Conservation (phyloP, 2,113 vertebrate species). For the Heptranchias perlo region DNA sequence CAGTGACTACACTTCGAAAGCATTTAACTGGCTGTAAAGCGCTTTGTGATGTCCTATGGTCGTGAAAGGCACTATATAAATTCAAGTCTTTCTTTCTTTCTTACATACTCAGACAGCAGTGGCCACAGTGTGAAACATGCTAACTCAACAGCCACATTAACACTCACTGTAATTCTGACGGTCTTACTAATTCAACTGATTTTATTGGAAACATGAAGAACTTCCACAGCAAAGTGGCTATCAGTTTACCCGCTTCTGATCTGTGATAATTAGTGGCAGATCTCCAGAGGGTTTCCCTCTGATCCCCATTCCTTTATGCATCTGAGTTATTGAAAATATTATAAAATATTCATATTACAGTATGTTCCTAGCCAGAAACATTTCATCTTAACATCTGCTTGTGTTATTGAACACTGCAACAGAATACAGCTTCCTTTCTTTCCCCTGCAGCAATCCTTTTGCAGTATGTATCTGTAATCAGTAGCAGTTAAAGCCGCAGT, state of each 20-base stretch:
- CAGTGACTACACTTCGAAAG: background rate
- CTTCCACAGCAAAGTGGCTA: slow-evolving; percentile 5
- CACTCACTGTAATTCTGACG: background rate
- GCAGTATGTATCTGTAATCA: background rate
- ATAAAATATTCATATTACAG: slow-evolving; percentile 33
- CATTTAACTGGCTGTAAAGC: background rate
- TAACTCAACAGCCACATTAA: background rate
- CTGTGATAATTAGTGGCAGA: slow-evolving; percentile 24
- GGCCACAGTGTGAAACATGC: background rate
- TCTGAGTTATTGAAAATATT: background rate
- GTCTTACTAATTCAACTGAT: background rate
- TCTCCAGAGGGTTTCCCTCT: slow-evolving; percentile 27
- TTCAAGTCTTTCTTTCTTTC: background rate
- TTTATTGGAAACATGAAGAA: background rate
- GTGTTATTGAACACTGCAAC: background rate
- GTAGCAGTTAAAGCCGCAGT: background rate
- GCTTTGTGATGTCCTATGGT: background rate
- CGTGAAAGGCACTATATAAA: background rate
- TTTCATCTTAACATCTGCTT: slow-evolving; percentile 21
- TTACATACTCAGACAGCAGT: background rate
- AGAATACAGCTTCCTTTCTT: slow-evolving; percentile 4
- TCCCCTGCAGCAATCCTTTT: slow-evolving; percentile 16
- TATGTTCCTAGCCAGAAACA: slow-evolving; percentile 11
- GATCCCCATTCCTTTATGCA: background rate
- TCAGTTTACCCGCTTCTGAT: slow-evolving; percentile 12